phyloP scores from a whole-genome alignment of 2,797 vertebrate genomes.

The Megalops cyprinoides region DNA sequence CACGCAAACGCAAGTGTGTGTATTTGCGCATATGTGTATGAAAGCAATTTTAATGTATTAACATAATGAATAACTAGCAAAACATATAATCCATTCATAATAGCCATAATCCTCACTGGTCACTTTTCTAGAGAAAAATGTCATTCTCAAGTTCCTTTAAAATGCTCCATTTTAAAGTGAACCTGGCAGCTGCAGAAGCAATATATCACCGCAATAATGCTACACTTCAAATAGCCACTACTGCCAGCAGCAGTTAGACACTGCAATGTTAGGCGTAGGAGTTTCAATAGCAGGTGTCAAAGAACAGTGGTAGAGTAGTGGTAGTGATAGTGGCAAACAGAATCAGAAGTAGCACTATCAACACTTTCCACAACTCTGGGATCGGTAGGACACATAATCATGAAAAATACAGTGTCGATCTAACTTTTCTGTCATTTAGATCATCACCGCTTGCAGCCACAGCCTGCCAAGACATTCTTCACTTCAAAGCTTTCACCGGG shows the following conservation, averaged over 20 bases:
- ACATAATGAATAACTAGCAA: too few relatives aligned
- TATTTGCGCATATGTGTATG: too few relatives aligned
- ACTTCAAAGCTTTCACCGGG: not conserved
- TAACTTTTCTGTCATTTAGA: not conserved
- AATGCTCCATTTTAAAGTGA: too few relatives aligned
- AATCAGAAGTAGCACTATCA: constrained; percentile 55
- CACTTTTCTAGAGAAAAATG: too few relatives aligned
- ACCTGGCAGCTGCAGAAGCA: too few relatives aligned
- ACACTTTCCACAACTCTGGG: constrained; percentile 46
- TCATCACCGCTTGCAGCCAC: not conserved
- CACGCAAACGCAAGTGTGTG: too few relatives aligned
- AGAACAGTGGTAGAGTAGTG: not conserved
- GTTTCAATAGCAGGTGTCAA: not conserved
- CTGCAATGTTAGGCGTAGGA: not conserved
- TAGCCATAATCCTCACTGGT: too few relatives aligned
- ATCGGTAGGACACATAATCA: not conserved
- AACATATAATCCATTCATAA: too few relatives aligned
- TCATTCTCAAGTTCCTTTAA: too few relatives aligned
- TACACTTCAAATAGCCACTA: not conserved
- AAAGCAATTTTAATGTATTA: too few relatives aligned
- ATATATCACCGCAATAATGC: too few relatives aligned
- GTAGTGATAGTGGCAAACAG: constrained; percentile 44
- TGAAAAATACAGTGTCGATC: not conserved
- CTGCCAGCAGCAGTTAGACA: not conserved
- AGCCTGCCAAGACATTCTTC: not conserved